Evolutionary conservation across 2,888 invertebrate genomes (phyloP).

Genomic region (Conomelus anceps): DNA sequence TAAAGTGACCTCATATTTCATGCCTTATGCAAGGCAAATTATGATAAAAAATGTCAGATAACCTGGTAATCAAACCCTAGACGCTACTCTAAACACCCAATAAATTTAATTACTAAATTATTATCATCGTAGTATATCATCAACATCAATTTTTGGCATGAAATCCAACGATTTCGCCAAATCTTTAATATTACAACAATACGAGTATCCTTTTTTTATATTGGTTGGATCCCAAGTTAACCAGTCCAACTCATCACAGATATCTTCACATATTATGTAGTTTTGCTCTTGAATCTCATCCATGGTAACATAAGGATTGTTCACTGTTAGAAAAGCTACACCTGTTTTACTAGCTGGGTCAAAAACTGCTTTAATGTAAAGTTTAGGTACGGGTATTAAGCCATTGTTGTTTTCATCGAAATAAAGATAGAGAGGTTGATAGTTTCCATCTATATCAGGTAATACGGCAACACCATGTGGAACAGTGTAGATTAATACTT

Average conservation of each 20-base stretch:
- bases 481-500: neutral
- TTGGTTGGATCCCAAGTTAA: slow-evolving; percentile 5
- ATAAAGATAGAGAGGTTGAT: neutral
- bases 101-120: neutral
- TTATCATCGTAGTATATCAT: neutral
- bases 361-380: neutral
- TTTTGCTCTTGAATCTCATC: neutral
- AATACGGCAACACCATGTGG: neutral
- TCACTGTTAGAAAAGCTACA: neutral
- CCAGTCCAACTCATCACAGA: slow-evolving; percentile 10
- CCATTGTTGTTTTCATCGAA: neutral
- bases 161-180: neutral
- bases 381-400: slow-evolving; percentile 3
- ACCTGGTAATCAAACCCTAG: no score
- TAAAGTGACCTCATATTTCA: no score
- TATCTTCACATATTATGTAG: slow-evolving; percentile 10
- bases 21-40: no score
- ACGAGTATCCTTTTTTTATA: slow-evolving; percentile 5
- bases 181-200: slow-evolving; percentile 6
- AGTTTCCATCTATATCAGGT: neutral
- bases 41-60: no score
- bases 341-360: neutral
- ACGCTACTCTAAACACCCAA: no score
- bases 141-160: neutral
- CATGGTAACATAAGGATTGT: slow-evolving; percentile 4